Evolutionary conservation across 2,113 vertebrate genomes (phyloP).

Genomic region (Lagopus leucura): DNA sequence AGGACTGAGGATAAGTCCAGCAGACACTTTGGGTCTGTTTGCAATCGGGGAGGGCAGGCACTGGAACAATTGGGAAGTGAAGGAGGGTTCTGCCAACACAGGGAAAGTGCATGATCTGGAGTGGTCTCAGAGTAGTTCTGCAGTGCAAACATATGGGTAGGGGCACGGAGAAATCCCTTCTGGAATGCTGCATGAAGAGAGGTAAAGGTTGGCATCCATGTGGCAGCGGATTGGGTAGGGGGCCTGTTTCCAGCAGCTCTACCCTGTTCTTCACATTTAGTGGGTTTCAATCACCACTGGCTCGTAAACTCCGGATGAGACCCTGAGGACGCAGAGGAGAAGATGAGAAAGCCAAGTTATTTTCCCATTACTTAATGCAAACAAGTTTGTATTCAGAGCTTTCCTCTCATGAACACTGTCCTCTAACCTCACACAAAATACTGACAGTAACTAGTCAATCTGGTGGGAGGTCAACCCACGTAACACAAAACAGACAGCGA

Average conservation of each 20-base stretch:
- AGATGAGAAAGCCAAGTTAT: neutral
- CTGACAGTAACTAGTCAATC: neutral
- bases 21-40: neutral
- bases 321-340: slow-evolving; percentile 76
- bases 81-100: slow-evolving; percentile 19
- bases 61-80: slow-evolving; percentile 3
- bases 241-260: slow-evolving; percentile 61
- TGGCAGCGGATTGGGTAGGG: slow-evolving; percentile 49
- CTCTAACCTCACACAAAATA: neutral
- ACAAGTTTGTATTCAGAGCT: neutral
- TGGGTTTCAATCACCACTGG: slow-evolving; percentile 95
- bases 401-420: neutral
- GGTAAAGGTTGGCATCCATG: slow-evolving; percentile 62
- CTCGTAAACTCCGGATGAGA: slow-evolving; percentile 91
- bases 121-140: slow-evolving; percentile 53
- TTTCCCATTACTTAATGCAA: neutral
- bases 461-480: neutral
- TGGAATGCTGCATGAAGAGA: slow-evolving; percentile 74
- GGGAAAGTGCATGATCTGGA: slow-evolving; percentile 69
- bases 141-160: slow-evolving; percentile 58
- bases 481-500: neutral
- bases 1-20: slow-evolving; percentile 9
- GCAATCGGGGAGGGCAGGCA: slow-evolving; percentile 49
- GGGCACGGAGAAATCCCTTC: slow-evolving; percentile 51
- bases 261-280: slow-evolving; percentile 79